Base-by-base conservation (phyloP, 2,113 vertebrate species). In the Okapia johnstoni region DNA sequence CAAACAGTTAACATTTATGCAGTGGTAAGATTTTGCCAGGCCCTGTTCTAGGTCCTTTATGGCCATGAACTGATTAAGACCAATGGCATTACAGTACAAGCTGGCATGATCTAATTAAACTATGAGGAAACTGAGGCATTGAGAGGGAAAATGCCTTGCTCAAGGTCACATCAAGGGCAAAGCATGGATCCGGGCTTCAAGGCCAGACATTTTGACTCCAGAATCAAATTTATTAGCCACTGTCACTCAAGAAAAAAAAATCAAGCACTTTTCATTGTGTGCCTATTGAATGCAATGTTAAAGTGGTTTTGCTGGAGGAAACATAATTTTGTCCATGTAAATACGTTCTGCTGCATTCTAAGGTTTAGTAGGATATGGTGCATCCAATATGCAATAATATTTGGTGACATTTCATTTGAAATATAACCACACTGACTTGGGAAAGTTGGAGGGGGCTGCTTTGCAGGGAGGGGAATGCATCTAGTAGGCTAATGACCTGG, bases 141-240 rank as follows among this genome's bases (percentile, higher is more conserved):
- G 0, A 60, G 81, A 9, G 21, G 80, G 5, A 0, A 2, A 33
- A 2, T 0, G 26, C 48, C 55, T 13, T 25, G 61, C 63, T 92
- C 88, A 97, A 85, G 93, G 94, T 96, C 66, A 40, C 13, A 0
- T 3, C 12, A 23, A 50, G 73, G 66, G 91, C 43, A 43, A 36
- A 87, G 23, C 4, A 0, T 43, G 33, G 48, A 14, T 90, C 85
- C 48, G 43, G 96, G 93, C 93, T 76, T 40, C 66, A n/a, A 93
- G 93, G 96, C 93, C 83, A 95, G 97, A 96, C 89, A 28, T n/a
- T 25, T 40, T 11, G 50, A 93, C 77, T 97, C 93, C 88, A 88
- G 88, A 91, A 70, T 95, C 19, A 25, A 90, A 79, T 96, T 84
- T 95, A 93, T 94, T 90, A 86, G 77, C 86, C 79, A 57, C 66